These are phyloP conservation scores for Drosophila sp. DNA, from an alignment of 1,140 invertebrate genomes.

Conservation along the genomic window DNA sequence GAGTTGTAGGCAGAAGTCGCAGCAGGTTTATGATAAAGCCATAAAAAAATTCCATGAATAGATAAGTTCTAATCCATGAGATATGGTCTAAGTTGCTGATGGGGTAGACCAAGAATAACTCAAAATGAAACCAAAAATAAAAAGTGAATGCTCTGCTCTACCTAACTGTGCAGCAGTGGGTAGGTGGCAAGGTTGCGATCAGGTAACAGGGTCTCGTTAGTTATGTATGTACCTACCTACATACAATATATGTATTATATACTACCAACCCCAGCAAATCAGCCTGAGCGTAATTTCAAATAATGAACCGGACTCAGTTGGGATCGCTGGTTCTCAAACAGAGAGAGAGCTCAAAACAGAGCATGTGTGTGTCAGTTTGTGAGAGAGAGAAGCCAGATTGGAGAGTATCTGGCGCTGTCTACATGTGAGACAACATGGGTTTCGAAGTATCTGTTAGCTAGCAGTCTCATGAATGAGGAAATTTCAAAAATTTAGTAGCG, in stretches of 20 bases:
- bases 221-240: constrained; percentile 9
- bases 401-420: constrained; percentile 19
- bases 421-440: constrained; percentile 24
- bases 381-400: constrained; percentile 20
- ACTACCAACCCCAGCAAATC: constrained; percentile 37
- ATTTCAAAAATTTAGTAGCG: constrained; percentile 19
- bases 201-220: constrained; percentile 10
- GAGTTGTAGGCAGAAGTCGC: neutral
- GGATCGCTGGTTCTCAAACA: constrained; percentile 56
- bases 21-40: neutral
- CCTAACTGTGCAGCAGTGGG: neutral
- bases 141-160: constrained; percentile 5
- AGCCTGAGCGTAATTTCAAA: constrained; percentile 58
- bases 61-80: constrained; percentile 6
- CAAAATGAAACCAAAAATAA: neutral
- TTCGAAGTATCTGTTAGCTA: neutral
- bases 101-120: neutral
- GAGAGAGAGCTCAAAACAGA: neutral
- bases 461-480: neutral
- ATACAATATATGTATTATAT: neutral
- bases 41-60: neutral
- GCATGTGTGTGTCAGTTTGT: too few species aligned
- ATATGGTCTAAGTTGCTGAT: neutral
- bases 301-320: constrained; percentile 59
- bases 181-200: constrained; percentile 12